Evolutionary conservation across 2,113 vertebrate genomes (phyloP).

Genomic region (Girardinichthys multiradiatus): DNA sequence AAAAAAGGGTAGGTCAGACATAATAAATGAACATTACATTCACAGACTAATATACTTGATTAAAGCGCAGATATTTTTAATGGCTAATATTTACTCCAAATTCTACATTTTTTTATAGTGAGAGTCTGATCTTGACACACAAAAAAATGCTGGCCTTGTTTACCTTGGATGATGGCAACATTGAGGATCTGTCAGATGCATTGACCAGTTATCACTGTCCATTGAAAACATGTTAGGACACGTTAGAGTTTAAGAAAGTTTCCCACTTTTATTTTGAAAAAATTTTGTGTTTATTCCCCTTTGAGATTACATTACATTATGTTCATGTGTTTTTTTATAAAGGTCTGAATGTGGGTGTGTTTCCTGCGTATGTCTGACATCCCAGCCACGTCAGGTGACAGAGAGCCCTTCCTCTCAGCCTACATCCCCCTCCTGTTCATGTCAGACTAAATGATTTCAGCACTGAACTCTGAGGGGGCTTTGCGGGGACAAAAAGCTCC

Average conservation of each 20-base stretch:
- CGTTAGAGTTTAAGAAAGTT: too few relatives aligned
- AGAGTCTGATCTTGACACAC: not conserved
- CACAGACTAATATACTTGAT: not conserved
- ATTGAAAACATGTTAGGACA: not conserved
- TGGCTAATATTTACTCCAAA: not conserved
- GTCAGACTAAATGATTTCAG: conserved; percentile 56
- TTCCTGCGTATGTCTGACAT: conserved; percentile 52
- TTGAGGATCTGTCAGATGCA: not conserved
- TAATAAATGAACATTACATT: not conserved
- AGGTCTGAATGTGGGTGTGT: conserved; percentile 9
- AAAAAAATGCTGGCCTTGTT: not conserved
- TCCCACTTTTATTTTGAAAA: too few relatives aligned
- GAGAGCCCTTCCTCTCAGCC: conserved; percentile 3
- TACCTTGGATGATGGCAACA: not conserved
- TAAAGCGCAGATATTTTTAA: not conserved
- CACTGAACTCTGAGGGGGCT: conserved; percentile 38
- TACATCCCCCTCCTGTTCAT: not conserved
- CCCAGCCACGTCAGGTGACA: conserved; percentile 32
- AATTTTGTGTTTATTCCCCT: not conserved
- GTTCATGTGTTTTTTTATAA: not conserved
- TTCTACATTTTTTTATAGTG: not conserved
- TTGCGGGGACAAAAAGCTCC: conserved; percentile 19
- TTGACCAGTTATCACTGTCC: not conserved
- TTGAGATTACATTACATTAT: not conserved
- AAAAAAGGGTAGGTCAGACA: too few relatives aligned